These are phyloP conservation scores for Phortica magna DNA, from an alignment of 2,888 invertebrate genomes.

Conservation along the genomic window DNA sequence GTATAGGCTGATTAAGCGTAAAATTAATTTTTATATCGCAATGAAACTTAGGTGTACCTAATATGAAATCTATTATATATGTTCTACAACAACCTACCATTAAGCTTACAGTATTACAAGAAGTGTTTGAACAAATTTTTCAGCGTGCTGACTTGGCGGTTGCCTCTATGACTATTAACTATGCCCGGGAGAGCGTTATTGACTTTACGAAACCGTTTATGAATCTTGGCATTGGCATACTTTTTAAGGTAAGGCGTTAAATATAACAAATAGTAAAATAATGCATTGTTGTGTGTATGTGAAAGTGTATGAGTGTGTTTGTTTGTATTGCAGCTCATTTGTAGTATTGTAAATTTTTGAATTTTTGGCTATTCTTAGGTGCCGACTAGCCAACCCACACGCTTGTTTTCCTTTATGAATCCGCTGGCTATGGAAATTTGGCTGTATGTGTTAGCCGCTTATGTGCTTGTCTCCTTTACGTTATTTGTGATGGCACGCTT, in stretches of 20 bases:
- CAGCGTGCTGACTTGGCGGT: slow-evolving; percentile 97
- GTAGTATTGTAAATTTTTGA: slow-evolving; percentile 32
- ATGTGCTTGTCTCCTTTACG: slow-evolving; percentile 94
- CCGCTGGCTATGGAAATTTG: slow-evolving; percentile 98
- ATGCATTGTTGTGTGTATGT: background rate
- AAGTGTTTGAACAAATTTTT: background rate
- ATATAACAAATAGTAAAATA: too few species aligned
- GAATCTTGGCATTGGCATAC: slow-evolving; percentile 97
- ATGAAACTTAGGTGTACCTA: too few species aligned
- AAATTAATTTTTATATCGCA: too few species aligned
- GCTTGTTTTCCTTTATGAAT: slow-evolving; percentile 96
- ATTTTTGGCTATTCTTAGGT: slow-evolving; percentile 81
- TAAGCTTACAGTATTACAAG: background rate
- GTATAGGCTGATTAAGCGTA: too few species aligned
- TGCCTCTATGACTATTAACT: slow-evolving; percentile 98
- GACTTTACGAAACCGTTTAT: slow-evolving; percentile 99
- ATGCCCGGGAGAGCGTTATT: slow-evolving; percentile 91
- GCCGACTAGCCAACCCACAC: slow-evolving; percentile 91
- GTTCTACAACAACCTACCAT: background rate
- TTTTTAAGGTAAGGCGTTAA: slow-evolving; percentile 89
- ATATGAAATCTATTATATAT: too few species aligned
- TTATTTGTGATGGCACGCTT: slow-evolving; percentile 98
- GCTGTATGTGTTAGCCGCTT: slow-evolving; percentile 96
- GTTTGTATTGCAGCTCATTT: background rate
- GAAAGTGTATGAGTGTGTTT: background rate